A percentile compares a stretch with the other conserved stretches of the same genome.
Evolutionary conservation across 2,113 vertebrate genomes (phyloP).

Genomic region (Micromys minutus): DNA sequence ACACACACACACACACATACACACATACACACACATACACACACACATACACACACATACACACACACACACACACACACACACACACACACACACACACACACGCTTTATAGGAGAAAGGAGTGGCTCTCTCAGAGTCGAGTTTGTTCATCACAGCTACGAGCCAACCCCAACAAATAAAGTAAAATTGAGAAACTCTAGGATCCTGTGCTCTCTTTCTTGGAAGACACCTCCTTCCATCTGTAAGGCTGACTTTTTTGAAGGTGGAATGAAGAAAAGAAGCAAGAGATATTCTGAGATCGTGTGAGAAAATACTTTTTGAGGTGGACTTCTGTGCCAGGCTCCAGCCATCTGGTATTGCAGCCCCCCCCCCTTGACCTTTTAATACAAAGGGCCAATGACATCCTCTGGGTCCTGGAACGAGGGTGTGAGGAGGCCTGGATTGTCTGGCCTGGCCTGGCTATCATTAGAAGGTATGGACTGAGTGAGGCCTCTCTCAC

Average conservation of each 20-base stretch:
- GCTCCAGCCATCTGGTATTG: neutral
- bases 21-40: neutral
- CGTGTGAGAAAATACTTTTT: neutral
- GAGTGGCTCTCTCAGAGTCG: conserved; percentile 1
- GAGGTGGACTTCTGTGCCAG: neutral
- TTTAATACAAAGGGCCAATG: neutral
- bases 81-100: neutral
- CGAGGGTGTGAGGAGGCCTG: neutral
- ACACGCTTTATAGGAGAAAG: neutral
- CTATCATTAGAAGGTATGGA: neutral
- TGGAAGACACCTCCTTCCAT: neutral
- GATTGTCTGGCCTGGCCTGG: too few relatives aligned
- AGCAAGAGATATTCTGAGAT: neutral
- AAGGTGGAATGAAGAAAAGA: conserved; percentile 25
- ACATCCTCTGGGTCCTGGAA: neutral
- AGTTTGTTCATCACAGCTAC: conserved; percentile 51
- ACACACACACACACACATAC: neutral
- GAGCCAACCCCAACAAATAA: conserved; percentile 33
- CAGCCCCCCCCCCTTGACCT: neutral
- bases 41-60: too few relatives aligned
- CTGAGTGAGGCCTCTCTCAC: neutral
- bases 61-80: neutral
- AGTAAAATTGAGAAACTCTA: conserved; percentile 37
- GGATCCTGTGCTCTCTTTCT: neutral
- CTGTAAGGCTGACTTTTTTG: neutral